Percentiles rank a stretch among this genome's conserved stretches.
Evolutionary conservation across 1,140 invertebrate species (phyloP).

Genomic region (Sitobion miscanthi): DNA sequence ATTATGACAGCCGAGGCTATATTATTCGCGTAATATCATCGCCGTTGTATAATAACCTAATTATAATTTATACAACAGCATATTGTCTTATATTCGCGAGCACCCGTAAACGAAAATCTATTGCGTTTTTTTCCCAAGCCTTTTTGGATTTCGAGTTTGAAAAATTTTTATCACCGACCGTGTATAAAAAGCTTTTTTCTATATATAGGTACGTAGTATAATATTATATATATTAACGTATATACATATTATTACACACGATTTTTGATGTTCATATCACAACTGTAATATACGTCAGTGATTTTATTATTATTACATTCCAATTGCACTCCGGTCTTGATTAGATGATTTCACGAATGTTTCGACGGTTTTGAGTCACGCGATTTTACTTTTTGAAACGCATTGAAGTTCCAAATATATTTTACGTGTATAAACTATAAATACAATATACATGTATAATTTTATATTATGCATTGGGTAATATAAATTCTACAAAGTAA

Average conservation of each 20-base stretch:
- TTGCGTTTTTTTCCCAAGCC: background rate
- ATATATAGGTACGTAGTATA: background rate
- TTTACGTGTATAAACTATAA: background rate
- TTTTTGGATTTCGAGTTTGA: background rate
- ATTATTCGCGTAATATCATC: background rate
- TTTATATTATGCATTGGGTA: background rate
- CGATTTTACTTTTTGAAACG: constrained; percentile 30
- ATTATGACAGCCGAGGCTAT: background rate
- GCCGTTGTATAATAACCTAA: background rate
- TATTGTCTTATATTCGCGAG: background rate
- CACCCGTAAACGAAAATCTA: background rate
- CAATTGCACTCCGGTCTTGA: background rate
- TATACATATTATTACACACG: background rate
- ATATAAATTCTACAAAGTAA: background rate
- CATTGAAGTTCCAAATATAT: background rate
- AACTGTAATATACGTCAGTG: background rate
- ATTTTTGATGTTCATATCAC: background rate
- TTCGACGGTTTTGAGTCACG: background rate
- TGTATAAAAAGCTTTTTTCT: background rate
- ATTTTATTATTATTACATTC: background rate
- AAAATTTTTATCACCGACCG: background rate
- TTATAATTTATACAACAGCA: background rate
- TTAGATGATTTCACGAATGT: constrained; percentile 14
- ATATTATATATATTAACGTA: background rate
- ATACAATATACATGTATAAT: background rate